Evolutionary conservation across 2,113 vertebrate genomes (phyloP), one percentile per base, ranked within the genome.

Genomic region (Apeltes quadracus): DNA sequence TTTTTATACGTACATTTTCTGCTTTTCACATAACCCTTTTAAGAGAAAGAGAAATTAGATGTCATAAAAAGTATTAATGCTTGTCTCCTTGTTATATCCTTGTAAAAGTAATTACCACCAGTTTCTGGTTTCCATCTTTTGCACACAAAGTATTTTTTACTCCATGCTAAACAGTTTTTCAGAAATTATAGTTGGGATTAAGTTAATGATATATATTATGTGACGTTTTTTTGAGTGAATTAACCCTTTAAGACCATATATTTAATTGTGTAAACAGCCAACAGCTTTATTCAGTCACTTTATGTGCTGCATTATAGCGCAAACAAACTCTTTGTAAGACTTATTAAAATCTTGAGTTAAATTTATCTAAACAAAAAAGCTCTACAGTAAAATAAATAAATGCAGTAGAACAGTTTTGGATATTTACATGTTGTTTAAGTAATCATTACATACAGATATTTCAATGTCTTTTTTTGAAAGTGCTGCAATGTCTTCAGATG

Each of bases 321-420:
- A 36, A 38, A 27, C 48, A 53, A 53, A 51, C 18, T 34, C 18
- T 41, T 69, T 22, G 22, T 20, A 6, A 44, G 16, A 16, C 51
- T 76, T 79, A 65, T 68, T 65, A 12, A 6, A 36, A 61, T 65
- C 59, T 84, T 65, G 72, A 69, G 32, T 71, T 78, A 72, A 59
- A 15, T 58, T 67, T 70, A n/a, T 68, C 75, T 84, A 72, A 75
- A 81, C 67, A 64, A 23, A 18, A 8, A 50, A n/a, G 3, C 41
- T 71, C 75, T 84, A 72, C 13, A 69, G 13, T 36, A 16, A 34
- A 34, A 46, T 32, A 12, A 62, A 29, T 51, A 23, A 12, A 14
- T 5, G 15, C 43, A 22, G 9, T 27, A 54, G 14, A 54, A 43
- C 4, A 53, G 22, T 70, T 48, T 23, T 8, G 5, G 50, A 18